Percentiles rank a stretch among this genome's conserved stretches.
These are phyloP conservation scores for Rhabdornis inornatus DNA, from an alignment of 2,113 vertebrate species.

Conservation along the genomic window DNA sequence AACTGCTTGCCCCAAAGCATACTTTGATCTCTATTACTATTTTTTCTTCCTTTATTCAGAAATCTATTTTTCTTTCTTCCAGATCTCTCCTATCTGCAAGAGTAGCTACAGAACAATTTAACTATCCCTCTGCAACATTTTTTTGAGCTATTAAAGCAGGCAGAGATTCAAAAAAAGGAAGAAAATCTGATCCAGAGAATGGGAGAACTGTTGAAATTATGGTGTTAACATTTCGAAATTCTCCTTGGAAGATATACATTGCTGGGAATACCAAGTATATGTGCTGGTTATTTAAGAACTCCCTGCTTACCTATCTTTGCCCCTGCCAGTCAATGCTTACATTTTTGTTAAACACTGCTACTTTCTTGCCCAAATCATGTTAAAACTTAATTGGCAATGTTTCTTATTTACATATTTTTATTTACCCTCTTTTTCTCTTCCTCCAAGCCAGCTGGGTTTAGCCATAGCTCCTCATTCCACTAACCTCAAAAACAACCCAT, in stretches of 20 bases:
- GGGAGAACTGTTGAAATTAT: background rate
- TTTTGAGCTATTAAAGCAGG: constrained; percentile 16
- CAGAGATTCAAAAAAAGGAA: constrained; percentile 3
- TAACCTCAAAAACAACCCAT: background rate
- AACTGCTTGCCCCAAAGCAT: background rate
- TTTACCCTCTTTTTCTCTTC: constrained; percentile 1
- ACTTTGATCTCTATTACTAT: background rate
- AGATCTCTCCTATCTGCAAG: constrained; percentile 1
- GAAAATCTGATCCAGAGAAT: background rate
- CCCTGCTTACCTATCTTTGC: background rate
- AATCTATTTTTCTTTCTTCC: background rate
- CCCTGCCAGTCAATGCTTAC: background rate
- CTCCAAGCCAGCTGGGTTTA: background rate
- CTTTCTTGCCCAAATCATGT: background rate
- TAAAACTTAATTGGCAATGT: constrained; percentile 26
- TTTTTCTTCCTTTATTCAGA: background rate
- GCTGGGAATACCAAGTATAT: background rate
- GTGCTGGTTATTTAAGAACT: constrained; percentile 1
- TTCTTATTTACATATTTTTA: background rate
- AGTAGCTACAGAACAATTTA: background rate
- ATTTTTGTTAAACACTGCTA: background rate
- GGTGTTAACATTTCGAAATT: background rate
- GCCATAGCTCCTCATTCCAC: background rate
- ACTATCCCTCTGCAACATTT: background rate
- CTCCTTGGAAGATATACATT: background rate